Base-by-base conservation (phyloP, 2,113 vertebrate genomes). In the Muntiacus muntjak region DNA sequence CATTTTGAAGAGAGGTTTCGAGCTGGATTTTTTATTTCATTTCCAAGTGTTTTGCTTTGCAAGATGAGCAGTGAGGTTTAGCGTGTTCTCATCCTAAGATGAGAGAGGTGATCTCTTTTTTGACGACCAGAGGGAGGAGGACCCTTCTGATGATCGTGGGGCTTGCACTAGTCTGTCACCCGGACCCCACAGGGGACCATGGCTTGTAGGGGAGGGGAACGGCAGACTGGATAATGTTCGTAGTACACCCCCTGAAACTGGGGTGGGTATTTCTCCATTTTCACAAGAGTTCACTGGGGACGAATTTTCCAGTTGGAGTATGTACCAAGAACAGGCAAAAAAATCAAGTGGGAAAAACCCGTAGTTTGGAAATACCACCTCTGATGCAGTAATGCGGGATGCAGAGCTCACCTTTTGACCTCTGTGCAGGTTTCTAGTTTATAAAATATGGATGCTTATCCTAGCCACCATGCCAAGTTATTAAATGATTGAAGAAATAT, bases 21-120 rank as follows among this genome's bases (percentile, higher is more conserved):
- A 95, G 92, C 95, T 60, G 71, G 85, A 79, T 96, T 95, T 98
- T 85, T 97, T 93, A 90, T 96, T 98, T 97, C 93, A 43, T 98
- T 98, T 98, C 97, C 74, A 82, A 96, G 94, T 6, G 11, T 92
- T 98, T 96, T 96, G 81, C 82, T 98, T 97, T 97, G 91, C 97
- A 91, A 97, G 96, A 87, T 0, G 2, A 90, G 64, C 54, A 33
- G 87, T 87, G 94, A 89, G 89, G 28, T 93, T 97, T 97, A 91
- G 94, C 93, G 96, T 92, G 86, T 98, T 95, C 50, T 88, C 15
- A 23, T 54, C 84, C 71, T 84, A 5, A 78, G 62, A 36, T 64
- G 17, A 62, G 79, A 83, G 23, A 5, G 60, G 25, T 60, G 25
- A 25, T 43, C 54, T 86, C 60, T 85, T 47, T 23, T 58, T 78